Conservation (phyloP, 1,140 invertebrate species). For the Maniola jurtina region DNA sequence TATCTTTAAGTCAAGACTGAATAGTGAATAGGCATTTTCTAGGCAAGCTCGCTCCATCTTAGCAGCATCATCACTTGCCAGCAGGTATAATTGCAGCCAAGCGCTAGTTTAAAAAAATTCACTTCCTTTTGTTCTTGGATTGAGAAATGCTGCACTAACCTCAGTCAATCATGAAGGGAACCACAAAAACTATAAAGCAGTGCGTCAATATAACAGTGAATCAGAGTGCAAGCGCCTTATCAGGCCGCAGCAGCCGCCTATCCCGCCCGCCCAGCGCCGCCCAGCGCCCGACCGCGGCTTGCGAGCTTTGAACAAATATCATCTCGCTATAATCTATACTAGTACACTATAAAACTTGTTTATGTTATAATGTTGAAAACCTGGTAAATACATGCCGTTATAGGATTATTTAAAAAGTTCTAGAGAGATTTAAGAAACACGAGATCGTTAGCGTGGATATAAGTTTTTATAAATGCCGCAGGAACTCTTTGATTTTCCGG, state of each 20-base stretch:
- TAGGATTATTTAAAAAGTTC: too few relatives aligned
- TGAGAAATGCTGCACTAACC: background rate
- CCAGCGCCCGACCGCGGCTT: background rate
- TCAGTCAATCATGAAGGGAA: conserved; percentile 14
- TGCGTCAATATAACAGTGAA: conserved; percentile 20
- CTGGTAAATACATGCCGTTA: background rate
- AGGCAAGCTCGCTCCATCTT: too few relatives aligned
- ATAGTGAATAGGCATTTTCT: too few relatives aligned
- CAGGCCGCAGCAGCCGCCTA: conserved; percentile 38
- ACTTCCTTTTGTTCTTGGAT: too few relatives aligned
- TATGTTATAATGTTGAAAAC: background rate
- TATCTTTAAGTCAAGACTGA: too few relatives aligned
- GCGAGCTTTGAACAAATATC: conserved; percentile 22
- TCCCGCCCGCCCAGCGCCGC: background rate
- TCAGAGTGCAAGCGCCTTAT: conserved; percentile 45
- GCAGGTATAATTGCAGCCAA: too few relatives aligned
- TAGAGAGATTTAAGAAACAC: too few relatives aligned
- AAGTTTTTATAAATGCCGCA: too few relatives aligned
- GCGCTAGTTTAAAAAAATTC: too few relatives aligned
- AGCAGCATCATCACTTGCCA: too few relatives aligned
- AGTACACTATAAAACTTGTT: background rate
- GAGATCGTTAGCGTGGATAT: too few relatives aligned
- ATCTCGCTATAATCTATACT: background rate
- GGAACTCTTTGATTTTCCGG: too few relatives aligned
- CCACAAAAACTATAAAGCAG: conserved; percentile 27